Evolutionary conservation across 2,888 invertebrate species (phyloP), one percentile per base, ranked within the genome.

Genomic region (Myopa testacea): DNA sequence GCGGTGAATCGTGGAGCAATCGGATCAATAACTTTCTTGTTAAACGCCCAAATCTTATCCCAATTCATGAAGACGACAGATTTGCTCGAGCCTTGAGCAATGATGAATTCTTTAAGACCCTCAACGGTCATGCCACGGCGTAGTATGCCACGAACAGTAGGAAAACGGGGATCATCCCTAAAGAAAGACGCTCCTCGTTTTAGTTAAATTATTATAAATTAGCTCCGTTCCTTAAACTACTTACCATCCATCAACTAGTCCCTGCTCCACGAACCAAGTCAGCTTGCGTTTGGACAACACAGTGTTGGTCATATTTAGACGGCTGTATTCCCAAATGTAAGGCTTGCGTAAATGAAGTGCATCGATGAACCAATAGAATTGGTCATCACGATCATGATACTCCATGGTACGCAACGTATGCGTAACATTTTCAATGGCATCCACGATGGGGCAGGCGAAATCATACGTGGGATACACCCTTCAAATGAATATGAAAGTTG

Each of bases 21-120:
- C 0, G 98, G 98, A 90, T 99, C 99, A 81, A 99, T 98, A 1
- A 89, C 95, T 92, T 99, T 99, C 89, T 98, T 99, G 88, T 99
- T 99, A 86, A 99, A 96, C 14, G 99, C 94, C 99, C 99, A 99
- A 84, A 99, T 98, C 90, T 99, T 99, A 89, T 99, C 99, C 99
- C 99, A 99, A 89, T 98, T 98, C 99, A 99, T 99, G 90, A 97
- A 97, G 4, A 98, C 98, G 8, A 99, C 98, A 0, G 98, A 96
- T 79, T 96, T 93, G 71, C 98, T 98, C 70, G 98, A 98, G 76
- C 99, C 99, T 91, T 98, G 99, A 16, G 99, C 98, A 78, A 97
- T 94, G 81, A 99, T 99, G 89, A 99, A 99, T 90, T 98, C 97
- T 83, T 95, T 95, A 71, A 99, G 91, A 0, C 97, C 99, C 88